Conservation (phyloP, 2,113 vertebrate species). For the Hystrix cristata region DNA sequence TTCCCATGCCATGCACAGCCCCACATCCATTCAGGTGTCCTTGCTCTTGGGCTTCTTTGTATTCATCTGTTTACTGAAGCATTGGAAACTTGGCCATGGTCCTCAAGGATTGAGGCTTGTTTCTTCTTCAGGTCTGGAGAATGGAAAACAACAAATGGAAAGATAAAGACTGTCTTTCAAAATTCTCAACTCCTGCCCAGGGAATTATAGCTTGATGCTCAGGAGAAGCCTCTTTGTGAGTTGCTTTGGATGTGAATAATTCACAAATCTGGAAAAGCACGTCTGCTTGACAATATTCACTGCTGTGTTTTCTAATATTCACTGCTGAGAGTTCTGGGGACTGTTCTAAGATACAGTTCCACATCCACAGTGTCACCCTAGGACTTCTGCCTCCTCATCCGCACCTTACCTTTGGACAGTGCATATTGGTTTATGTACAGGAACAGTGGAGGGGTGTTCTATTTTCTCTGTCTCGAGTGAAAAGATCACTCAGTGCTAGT, state of each 20-base stretch:
- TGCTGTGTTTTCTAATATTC: no score
- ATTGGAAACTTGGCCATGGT: not conserved
- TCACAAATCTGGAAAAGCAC: not conserved
- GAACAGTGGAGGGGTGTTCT: not conserved
- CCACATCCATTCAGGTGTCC: not conserved
- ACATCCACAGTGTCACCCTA: fast-evolving
- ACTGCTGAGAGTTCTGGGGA: not conserved
- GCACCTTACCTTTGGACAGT: not conserved
- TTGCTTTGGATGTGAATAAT: not conserved
- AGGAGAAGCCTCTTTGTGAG: not conserved
- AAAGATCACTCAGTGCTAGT: not conserved
- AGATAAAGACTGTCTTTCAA: not conserved
- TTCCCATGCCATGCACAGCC: not conserved
- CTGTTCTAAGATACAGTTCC: not conserved
- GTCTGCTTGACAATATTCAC: not conserved
- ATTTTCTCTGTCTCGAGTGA: not conserved
- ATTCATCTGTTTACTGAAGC: not conserved
- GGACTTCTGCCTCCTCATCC: not conserved
- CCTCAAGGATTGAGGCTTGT: not conserved
- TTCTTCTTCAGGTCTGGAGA: not conserved
- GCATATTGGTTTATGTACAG: not conserved
- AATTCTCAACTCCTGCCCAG: not conserved
- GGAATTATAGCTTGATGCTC: not conserved
- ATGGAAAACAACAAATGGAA: not conserved
- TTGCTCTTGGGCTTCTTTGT: not conserved